Base-by-base conservation (phyloP, 1,140 invertebrate genomes). In the Ylistrum balloti region DNA sequence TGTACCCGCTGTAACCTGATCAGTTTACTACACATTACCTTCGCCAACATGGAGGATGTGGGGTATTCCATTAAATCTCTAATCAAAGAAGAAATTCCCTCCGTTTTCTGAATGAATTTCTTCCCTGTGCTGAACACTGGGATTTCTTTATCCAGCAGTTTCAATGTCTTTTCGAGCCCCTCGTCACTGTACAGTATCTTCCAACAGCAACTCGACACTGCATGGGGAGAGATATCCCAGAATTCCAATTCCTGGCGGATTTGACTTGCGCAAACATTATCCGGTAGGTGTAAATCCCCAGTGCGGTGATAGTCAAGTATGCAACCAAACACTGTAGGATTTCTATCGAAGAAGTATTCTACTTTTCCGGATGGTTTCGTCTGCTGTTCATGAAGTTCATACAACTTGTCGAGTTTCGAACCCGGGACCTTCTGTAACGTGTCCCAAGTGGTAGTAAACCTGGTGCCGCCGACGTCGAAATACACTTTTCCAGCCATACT, bases 61-160 rank as follows among this genome's bases (percentile, higher is more conserved):
- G 56, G 56, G 17, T 74, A 74, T 28, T 74, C 56, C 56, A 74
- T 74, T 74, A 74, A 74, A 28, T 74, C 56, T n/a, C 56, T 9
- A 5, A 74, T 74, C 56, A 9, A 74, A 5, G 56, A 74, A n/a
- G 56, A 28, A n/a, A 74, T 0, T 9, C 56, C 56, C 13, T 74
- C 22, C n/a, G 56, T 74, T 74, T 74, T 74, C 56, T 74, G 56
- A 74, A 74, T 74, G 28, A 74, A 74, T 28, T 74, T 74, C 56
- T 74, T 74, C n/a, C 56, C 56, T 28, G 56, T 74, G 56, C 22
- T 74, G 11, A 74, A 74, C 22, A 74, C 56, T 28, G 56, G 56
- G 5, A 74, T 74, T 17, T 74, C 56, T n/a, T 28, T 74, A 28
- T 74, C 56, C 3, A 74, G 56, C 15, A 74, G n/a, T 74, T 74